Evolutionary conservation across 2,113 vertebrate genomes (phyloP).

Genomic region (Columba livia): DNA sequence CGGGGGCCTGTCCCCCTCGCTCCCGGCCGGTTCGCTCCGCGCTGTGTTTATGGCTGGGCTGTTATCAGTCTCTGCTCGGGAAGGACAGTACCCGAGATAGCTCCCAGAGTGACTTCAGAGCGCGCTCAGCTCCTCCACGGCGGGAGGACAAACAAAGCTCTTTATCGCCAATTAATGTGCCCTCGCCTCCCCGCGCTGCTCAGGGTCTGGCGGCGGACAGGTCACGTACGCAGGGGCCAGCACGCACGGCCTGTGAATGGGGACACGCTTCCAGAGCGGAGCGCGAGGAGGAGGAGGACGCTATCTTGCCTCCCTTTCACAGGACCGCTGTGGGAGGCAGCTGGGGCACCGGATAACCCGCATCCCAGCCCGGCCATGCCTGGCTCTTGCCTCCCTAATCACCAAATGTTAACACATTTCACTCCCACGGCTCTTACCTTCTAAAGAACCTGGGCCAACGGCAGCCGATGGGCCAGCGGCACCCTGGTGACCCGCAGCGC

Average conservation of each 20-base stretch:
- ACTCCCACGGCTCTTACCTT: background rate
- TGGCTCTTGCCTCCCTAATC: background rate
- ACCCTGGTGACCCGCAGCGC: no score
- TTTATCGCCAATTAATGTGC: background rate
- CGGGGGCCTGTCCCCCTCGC: background rate
- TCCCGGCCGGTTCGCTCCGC: background rate
- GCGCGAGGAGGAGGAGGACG: rapidly evolving
- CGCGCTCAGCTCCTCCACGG: background rate
- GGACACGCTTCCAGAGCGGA: rapidly evolving
- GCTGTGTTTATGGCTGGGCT: background rate
- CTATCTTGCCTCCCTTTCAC: rapidly evolving
- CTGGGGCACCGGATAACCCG: background rate
- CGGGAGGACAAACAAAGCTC: slow-evolving; percentile 25
- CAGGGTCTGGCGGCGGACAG: background rate
- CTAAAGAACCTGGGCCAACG: rapidly evolving
- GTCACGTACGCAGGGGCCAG: background rate
- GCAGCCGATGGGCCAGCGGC: rapidly evolving
- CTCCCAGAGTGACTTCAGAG: background rate
- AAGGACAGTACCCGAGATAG: slow-evolving; percentile 4
- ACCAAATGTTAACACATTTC: rapidly evolving
- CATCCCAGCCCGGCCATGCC: rapidly evolving
- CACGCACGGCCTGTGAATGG: rapidly evolving
- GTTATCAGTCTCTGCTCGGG: background rate
- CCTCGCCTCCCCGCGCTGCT: background rate
- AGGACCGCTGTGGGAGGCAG: rapidly evolving